Conservation (phyloP, 2,797 vertebrate genomes). For the Dromococcyx pavoninus region DNA sequence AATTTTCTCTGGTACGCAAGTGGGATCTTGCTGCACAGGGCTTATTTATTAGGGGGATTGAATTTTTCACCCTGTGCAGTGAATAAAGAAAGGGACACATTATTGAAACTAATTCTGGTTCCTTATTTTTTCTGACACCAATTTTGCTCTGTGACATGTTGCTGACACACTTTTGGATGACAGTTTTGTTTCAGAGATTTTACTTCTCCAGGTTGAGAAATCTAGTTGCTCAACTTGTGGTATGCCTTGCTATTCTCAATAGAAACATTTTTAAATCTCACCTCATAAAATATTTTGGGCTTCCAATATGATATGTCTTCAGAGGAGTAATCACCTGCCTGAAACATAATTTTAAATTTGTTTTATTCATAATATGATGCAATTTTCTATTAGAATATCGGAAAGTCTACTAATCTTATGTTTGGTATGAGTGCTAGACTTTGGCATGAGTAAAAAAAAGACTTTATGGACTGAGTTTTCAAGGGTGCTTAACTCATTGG, state of each 20-base stretch:
- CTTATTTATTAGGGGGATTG: neutral
- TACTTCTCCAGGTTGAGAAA: conserved; percentile 5
- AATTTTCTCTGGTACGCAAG: neutral
- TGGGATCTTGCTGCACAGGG: neutral
- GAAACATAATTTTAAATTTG: conserved; percentile 56
- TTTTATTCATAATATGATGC: conserved; percentile 28
- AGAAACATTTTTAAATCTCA: conserved; percentile 61
- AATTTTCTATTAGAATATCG: neutral
- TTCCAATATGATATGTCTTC: conserved; percentile 53
- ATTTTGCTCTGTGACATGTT: conserved; percentile 20
- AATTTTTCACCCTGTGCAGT: neutral
- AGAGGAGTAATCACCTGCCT: conserved; percentile 49
- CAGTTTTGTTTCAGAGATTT: neutral
- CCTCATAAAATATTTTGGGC: conserved; percentile 49
- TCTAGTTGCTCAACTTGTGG: neutral
- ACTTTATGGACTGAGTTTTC: neutral
- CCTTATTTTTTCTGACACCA: neutral
- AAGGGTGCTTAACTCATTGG: neutral
- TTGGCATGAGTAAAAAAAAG: neutral
- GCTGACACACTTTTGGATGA: conserved; percentile 47
- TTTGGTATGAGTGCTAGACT: neutral
- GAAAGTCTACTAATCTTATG: neutral
- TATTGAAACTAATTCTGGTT: neutral
- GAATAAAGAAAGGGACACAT: neutral
- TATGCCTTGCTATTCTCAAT: conserved; percentile 48